Evolutionary conservation across 2,888 invertebrate genomes (phyloP).

Genomic region (Latheticus oryzae): DNA sequence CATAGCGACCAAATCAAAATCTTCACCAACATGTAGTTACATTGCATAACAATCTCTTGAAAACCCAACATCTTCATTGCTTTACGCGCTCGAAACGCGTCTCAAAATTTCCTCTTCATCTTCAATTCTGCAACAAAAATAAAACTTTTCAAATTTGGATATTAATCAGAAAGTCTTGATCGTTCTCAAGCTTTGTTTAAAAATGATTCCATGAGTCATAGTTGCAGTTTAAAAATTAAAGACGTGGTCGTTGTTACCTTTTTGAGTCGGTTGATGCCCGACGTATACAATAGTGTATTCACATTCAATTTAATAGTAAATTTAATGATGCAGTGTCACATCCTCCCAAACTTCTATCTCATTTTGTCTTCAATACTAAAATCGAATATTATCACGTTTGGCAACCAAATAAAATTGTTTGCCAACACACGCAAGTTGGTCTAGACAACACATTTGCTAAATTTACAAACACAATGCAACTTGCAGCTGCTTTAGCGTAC

Average conservation of each 20-base stretch:
- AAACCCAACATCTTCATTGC: conserved; percentile 25
- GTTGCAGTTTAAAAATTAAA: conserved; percentile 34
- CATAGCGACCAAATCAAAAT: conserved; percentile 38
- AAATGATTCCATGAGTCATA: conserved; percentile 39
- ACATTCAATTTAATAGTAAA: conserved; percentile 38
- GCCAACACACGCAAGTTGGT: conserved; percentile 24
- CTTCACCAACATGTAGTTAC: conserved; percentile 13
- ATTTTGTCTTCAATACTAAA: conserved; percentile 13
- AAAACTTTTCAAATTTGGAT: too few species aligned
- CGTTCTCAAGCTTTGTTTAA: conserved; percentile 36
- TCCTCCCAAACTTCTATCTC: conserved; percentile 23
- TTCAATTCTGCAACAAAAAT: conserved; percentile 35
- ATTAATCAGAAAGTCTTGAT: too few species aligned
- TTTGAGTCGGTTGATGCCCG: conserved; percentile 34
- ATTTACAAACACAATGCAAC: conserved; percentile 27
- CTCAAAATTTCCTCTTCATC: conserved; percentile 30
- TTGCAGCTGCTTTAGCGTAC: conserved; percentile 16
- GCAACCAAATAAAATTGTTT: conserved; percentile 13
- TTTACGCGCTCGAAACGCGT: conserved; percentile 25
- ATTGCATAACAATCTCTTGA: conserved; percentile 14
- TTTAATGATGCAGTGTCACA: conserved; percentile 33
- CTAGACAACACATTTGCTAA: conserved; percentile 25
- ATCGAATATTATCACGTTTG: conserved; percentile 19
- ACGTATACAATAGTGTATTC: conserved; percentile 35
- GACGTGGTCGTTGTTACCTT: conserved; percentile 44